A percentile compares a stretch with the other conserved stretches of the same genome.
Conservation (phyloP, 1,140 invertebrate genomes). For the Alviniconcha marisindica region DNA sequence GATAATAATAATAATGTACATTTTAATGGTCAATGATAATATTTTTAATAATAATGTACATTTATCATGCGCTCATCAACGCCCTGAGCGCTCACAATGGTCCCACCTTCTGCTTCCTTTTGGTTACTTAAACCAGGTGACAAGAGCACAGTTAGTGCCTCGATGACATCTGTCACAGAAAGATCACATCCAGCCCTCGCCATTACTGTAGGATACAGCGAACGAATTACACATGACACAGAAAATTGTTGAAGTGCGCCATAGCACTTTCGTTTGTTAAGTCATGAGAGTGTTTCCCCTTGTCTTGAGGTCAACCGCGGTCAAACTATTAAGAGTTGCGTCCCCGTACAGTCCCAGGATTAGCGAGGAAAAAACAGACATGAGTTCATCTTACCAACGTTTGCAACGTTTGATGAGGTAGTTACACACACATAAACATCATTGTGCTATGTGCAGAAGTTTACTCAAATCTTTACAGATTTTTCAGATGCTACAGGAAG, state of each 20-base stretch:
- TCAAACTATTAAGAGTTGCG: not conserved
- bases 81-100: no score
- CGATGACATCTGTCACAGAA: not conserved
- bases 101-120: not conserved
- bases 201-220: not conserved
- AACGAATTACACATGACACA: no score
- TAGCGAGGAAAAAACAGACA: not conserved
- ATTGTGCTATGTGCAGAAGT: no score
- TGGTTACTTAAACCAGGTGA: not conserved
- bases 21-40: no score
- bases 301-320: not conserved
- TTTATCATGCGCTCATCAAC: no score
- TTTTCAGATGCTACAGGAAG: no score
- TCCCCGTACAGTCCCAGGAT: not conserved
- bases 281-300: not conserved
- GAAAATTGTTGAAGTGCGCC: no score
- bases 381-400: conserved; percentile 13
- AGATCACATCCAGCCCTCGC: not conserved
- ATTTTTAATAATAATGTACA: no score
- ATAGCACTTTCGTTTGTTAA: not conserved
- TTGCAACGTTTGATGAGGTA: conserved; percentile 34
- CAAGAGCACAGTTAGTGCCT: not conserved
- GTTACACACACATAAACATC: no score
- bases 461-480: no score
- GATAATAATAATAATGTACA: no score